phyloP scores from a whole-genome alignment of 2,888 invertebrate species.

The Scaeva pyrastri region DNA sequence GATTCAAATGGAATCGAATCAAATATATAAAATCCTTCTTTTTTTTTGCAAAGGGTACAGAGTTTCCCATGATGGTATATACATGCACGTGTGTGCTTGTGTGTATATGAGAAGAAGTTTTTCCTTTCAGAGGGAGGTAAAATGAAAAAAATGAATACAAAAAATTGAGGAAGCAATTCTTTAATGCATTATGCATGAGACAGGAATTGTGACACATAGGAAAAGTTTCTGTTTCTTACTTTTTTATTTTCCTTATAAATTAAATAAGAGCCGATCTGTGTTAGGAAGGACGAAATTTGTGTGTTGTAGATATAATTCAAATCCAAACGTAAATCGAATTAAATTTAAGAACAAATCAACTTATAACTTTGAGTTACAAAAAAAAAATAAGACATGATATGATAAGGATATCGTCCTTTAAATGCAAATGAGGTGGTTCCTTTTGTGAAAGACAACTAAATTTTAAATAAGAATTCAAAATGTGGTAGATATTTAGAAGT shows the following conservation, averaged over 20 bases:
- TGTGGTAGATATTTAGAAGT: no score
- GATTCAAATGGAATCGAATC: constrained; percentile 56
- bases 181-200: constrained; percentile 56
- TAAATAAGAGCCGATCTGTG: background rate
- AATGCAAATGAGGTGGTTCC: constrained; percentile 20
- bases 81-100: background rate
- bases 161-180: constrained; percentile 10
- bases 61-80: background rate
- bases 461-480: no score
- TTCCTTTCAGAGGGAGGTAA: background rate
- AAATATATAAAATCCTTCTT: constrained; percentile 29
- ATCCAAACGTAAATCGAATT: background rate
- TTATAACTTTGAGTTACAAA: background rate
- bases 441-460: background rate
- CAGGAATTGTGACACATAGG: constrained; percentile 54
- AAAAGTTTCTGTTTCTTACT: constrained; percentile 33
- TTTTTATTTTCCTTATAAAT: constrained; percentile 7
- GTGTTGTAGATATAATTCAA: background rate
- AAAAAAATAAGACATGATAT: background rate
- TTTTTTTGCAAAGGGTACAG: background rate
- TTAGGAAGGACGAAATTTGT: background rate
- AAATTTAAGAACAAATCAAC: constrained; percentile 1
- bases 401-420: background rate
- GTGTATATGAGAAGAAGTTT: constrained; percentile 1
- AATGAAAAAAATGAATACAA: background rate